Conservation (phyloP, 2,797 vertebrate genomes). For the Pantherophis vulpinus region DNA sequence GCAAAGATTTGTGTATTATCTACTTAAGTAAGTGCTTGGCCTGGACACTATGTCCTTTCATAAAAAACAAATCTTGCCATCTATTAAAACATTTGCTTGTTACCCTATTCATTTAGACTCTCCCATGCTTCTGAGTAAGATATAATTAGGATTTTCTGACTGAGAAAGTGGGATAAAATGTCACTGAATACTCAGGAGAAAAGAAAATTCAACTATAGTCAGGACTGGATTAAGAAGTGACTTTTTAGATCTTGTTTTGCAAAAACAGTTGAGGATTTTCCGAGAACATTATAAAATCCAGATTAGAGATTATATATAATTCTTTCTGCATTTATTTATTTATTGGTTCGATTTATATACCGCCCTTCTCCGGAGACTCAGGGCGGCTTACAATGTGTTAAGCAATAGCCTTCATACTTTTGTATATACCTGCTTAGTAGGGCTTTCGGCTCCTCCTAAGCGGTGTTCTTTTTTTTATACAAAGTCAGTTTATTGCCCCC, state of each 20-base stretch:
- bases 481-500: no score
- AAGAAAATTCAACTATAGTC: neutral
- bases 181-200: neutral
- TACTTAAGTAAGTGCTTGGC: conserved; percentile 1
- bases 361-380: no score
- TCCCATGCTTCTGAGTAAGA: conserved; percentile 18
- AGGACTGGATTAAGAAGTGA: neutral
- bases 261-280: neutral
- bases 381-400: no score
- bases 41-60: conserved; percentile 18
- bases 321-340: neutral
- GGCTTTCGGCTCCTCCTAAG: no score
- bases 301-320: neutral
- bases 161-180: conserved; percentile 25
- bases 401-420: no score
- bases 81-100: conserved; percentile 42
- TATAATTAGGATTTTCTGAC: conserved; percentile 42
- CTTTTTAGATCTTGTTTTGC: neutral
- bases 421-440: no score
- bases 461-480: no score
- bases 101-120: neutral
- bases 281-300: neutral
- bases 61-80: conserved; percentile 1
- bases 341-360: no score
- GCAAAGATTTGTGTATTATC: conserved; percentile 31